These are phyloP conservation scores for Dendrolimus houi DNA, from an alignment of 2,888 invertebrate species.

Conservation along the genomic window DNA sequence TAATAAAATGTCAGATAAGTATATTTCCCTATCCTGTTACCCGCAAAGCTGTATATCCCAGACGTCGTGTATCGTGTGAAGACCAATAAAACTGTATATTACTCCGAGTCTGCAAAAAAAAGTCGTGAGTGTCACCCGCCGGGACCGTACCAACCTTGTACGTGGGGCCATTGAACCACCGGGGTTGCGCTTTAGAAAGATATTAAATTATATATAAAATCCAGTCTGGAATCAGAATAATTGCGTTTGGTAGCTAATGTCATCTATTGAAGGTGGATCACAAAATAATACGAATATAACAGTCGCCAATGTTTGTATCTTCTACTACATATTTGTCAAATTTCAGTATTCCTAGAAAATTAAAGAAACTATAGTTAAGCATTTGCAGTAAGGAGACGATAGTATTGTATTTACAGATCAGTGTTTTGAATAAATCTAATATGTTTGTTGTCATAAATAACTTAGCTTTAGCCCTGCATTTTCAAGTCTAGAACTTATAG, in stretches of 20 bases:
- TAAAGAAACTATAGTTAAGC: too few species aligned
- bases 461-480: too few species aligned
- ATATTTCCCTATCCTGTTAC: background rate
- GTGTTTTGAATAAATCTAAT: background rate
- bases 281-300: too few species aligned
- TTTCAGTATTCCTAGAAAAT: too few species aligned
- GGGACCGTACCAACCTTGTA: constrained; percentile 12
- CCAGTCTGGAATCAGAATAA: background rate
- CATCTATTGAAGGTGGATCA: too few species aligned
- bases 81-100: background rate
- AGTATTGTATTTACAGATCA: background rate
- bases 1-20: background rate
- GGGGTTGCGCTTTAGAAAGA: background rate
- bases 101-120: background rate
- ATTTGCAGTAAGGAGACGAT: too few species aligned
- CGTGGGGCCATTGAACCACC: constrained; percentile 9
- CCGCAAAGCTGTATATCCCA: background rate
- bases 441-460: background rate
- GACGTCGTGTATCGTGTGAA: background rate
- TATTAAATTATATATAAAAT: background rate
- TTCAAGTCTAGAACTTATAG: too few species aligned
- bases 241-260: too few species aligned
- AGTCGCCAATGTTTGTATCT: too few species aligned
- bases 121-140: background rate
- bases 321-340: too few species aligned